Evolutionary conservation across 2,797 vertebrate genomes (phyloP).

Genomic region (Liparis tanakae): DNA sequence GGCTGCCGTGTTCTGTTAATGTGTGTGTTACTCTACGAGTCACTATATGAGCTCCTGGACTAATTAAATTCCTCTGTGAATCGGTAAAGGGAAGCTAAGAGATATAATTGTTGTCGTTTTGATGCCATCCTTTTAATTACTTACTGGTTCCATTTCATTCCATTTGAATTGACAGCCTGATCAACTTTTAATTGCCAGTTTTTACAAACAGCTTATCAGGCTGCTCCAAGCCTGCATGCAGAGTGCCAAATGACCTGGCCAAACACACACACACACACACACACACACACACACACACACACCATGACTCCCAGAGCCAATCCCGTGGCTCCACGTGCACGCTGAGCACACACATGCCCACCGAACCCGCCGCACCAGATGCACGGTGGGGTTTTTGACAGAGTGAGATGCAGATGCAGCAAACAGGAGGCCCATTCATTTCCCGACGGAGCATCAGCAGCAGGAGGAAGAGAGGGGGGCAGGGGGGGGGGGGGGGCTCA

Average conservation of each 20-base stretch:
- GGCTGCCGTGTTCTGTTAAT: constrained; percentile 45
- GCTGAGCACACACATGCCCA: constrained; percentile 26
- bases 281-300: constrained; percentile 11
- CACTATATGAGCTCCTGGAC: constrained; percentile 66
- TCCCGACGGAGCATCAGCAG: constrained; percentile 67
- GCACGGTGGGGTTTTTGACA: constrained; percentile 65
- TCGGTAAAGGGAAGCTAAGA: constrained; percentile 82
- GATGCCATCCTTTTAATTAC: constrained; percentile 86
- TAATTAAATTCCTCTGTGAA: constrained; percentile 83
- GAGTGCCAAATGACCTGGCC: constrained; percentile 79
- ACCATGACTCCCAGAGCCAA: constrained; percentile 40
- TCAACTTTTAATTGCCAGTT: constrained; percentile 87
- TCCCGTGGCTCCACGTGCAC: constrained; percentile 40
- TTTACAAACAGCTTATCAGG: constrained; percentile 84
- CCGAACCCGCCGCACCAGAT: constrained; percentile 44
- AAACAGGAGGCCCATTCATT: constrained; percentile 77
- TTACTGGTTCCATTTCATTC: constrained; percentile 88
- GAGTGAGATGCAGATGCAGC: constrained; percentile 74
- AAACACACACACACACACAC: constrained; percentile 49
- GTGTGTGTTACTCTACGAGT: constrained; percentile 67
- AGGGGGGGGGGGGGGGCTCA: constrained; percentile 5
- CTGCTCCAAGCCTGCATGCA: constrained; percentile 77
- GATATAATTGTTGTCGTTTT: constrained; percentile 85
- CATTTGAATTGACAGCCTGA: constrained; percentile 84
- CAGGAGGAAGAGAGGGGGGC: constrained; percentile 27